Evolutionary conservation across 2,113 vertebrate species (phyloP).

Genomic region (Paracanthobrama guichenoti): DNA sequence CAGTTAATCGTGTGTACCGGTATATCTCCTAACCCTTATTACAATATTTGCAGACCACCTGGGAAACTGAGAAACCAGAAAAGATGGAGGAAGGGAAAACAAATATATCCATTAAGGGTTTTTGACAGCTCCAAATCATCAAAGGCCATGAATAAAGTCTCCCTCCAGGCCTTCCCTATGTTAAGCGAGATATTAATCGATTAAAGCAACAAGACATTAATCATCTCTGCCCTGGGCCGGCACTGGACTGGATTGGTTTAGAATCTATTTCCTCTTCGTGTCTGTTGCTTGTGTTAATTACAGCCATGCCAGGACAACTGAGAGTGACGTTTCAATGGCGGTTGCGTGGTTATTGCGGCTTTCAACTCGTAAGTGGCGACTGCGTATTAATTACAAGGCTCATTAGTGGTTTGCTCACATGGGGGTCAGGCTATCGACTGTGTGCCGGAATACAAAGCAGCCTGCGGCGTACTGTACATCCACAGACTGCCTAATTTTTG

Average conservation of each 20-base stretch:
- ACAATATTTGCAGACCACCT: background rate
- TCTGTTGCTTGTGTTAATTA: slow-evolving; percentile 63
- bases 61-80: background rate
- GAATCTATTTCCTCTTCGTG: slow-evolving; percentile 67
- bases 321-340: slow-evolving; percentile 40
- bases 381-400: slow-evolving; percentile 56
- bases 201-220: slow-evolving; percentile 54
- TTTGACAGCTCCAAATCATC: slow-evolving; percentile 42
- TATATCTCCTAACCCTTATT: too few relatives aligned
- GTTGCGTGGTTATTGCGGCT: slow-evolving; percentile 39
- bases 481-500: background rate
- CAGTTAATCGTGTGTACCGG: too few relatives aligned
- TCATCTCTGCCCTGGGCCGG: slow-evolving; percentile 65
- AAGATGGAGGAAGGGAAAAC: background rate
- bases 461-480: background rate
- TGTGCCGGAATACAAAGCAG: slow-evolving; percentile 31
- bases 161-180: slow-evolving; percentile 13
- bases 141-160: slow-evolving; percentile 33
- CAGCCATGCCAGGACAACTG: slow-evolving; percentile 18
- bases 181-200: slow-evolving; percentile 50
- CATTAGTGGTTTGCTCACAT: slow-evolving; percentile 44
- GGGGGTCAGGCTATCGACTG: slow-evolving; percentile 31
- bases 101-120: slow-evolving; percentile 22
- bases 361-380: slow-evolving; percentile 46
- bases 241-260: slow-evolving; percentile 66